Percentiles rank a stretch among this genome's conserved stretches.
phyloP scores from a whole-genome alignment of 2,888 invertebrate species.

The Nowickia ferox region DNA sequence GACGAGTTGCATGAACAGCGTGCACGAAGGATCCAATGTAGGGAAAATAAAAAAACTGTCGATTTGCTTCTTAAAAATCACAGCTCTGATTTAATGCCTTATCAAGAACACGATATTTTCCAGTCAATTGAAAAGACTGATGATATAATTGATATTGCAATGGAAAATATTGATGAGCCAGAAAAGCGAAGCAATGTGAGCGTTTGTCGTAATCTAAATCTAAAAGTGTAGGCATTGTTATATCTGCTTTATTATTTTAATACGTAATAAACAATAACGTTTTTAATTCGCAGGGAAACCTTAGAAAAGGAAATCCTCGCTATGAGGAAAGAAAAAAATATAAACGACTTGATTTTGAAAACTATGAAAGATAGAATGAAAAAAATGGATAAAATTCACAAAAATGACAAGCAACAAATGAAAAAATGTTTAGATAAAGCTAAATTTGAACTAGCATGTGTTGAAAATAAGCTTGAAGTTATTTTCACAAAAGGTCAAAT shows the following conservation, averaged over 20 bases:
- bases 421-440: constrained; percentile 11
- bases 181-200: background rate
- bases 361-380: background rate
- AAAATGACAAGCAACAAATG: constrained; percentile 7
- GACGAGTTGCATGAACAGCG: background rate
- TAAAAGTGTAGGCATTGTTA: constrained; percentile 11
- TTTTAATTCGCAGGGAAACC: constrained; percentile 2
- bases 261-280: background rate
- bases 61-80: background rate
- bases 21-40: background rate
- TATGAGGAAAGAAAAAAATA: constrained; percentile 9
- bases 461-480: constrained; percentile 15
- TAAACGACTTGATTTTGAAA: background rate
- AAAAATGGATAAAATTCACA: constrained; percentile 11
- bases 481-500: constrained; percentile 20
- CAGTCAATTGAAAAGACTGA: background rate
- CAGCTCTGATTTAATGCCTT: background rate
- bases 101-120: background rate
- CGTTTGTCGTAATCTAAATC: constrained; percentile 4
- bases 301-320: constrained; percentile 16
- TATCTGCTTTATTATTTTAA: background rate
- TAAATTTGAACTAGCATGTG: background rate
- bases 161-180: constrained; percentile 11
- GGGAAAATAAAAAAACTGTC: constrained; percentile 23
- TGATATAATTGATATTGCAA: background rate